Conservation (phyloP, 2,888 invertebrate species). For the Helicoverpa assulta region DNA sequence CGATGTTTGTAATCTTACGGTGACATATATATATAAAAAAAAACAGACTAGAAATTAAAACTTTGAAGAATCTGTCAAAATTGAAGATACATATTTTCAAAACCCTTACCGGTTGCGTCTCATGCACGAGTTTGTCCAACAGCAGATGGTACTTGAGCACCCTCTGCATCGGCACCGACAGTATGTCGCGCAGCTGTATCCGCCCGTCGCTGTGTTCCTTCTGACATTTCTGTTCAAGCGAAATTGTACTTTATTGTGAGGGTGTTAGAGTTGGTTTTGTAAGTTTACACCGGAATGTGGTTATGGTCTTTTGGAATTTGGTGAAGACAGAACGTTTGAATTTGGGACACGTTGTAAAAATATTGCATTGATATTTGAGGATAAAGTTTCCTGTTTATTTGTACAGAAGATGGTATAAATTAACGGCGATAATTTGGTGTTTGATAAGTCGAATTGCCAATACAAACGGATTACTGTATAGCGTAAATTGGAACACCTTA, state of each 20-base stretch:
- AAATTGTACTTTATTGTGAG: neutral
- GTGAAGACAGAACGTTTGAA: too few relatives aligned
- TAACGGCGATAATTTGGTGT: neutral
- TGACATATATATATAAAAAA: too few relatives aligned
- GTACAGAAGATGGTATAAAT: neutral
- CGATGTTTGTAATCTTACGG: too few relatives aligned
- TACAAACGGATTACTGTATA: too few relatives aligned
- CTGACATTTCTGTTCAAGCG: constrained; percentile 94
- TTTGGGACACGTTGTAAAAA: too few relatives aligned
- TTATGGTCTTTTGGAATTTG: too few relatives aligned
- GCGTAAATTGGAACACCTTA: too few relatives aligned
- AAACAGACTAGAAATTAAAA: too few relatives aligned
- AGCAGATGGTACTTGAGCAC: constrained; percentile 99
- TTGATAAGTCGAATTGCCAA: too few relatives aligned
- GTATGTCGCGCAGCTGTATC: constrained; percentile 97
- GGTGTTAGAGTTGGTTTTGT: neutral
- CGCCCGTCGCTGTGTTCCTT: constrained; percentile 98
- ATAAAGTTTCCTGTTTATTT: neutral
- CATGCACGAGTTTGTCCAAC: constrained; percentile 96
- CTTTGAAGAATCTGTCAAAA: too few relatives aligned
- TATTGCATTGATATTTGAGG: neutral
- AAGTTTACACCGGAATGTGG: too few relatives aligned
- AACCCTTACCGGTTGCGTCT: constrained; percentile 93
- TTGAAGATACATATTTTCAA: too few relatives aligned
- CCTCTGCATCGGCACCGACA: constrained; percentile 99